Evolutionary conservation across 2,797 vertebrate species (phyloP).

Genomic region (Neostethus bicornis): DNA sequence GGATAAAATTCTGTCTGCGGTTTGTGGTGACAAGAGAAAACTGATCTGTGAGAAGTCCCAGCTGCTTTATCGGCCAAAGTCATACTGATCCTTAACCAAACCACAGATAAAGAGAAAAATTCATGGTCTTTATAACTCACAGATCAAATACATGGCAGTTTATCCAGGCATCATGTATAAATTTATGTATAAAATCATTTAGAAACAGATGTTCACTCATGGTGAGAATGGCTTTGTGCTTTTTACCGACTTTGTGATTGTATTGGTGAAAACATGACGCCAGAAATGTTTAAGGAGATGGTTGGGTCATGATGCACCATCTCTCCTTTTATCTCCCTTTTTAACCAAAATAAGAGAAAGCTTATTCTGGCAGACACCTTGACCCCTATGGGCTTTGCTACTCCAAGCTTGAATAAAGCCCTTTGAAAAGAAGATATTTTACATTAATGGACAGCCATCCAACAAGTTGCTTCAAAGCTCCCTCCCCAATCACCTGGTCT

Average conservation of each 20-base stretch:
- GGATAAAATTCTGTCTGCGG: conserved; percentile 61
- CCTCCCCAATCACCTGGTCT: conserved; percentile 78
- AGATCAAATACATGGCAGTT: conserved; percentile 46
- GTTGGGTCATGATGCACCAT: conserved; percentile 46
- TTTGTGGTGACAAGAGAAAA: conserved; percentile 50
- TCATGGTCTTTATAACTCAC: conserved; percentile 40
- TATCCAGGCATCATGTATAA: background rate
- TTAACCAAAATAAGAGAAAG: conserved; percentile 61
- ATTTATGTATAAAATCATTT: conserved; percentile 33
- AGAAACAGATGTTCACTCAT: conserved; percentile 41
- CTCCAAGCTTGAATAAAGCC: conserved; percentile 78
- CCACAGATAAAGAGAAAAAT: conserved; percentile 59
- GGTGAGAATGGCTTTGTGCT: conserved; percentile 29
- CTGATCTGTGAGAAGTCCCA: conserved; percentile 51
- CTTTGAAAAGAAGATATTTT: conserved; percentile 83
- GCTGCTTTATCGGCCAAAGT: conserved; percentile 36
- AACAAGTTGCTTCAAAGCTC: conserved; percentile 84
- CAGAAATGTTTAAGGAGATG: conserved; percentile 54
- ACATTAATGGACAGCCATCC: conserved; percentile 85
- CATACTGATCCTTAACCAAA: conserved; percentile 58
- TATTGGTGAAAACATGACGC: conserved; percentile 48
- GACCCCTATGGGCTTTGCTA: conserved; percentile 72
- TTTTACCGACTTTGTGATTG: conserved; percentile 35
- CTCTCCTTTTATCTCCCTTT: conserved; percentile 51
- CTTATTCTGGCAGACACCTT: conserved; percentile 73